Evolutionary conservation across 2,888 invertebrate species (phyloP).

Genomic region (Danaus chrysippus): DNA sequence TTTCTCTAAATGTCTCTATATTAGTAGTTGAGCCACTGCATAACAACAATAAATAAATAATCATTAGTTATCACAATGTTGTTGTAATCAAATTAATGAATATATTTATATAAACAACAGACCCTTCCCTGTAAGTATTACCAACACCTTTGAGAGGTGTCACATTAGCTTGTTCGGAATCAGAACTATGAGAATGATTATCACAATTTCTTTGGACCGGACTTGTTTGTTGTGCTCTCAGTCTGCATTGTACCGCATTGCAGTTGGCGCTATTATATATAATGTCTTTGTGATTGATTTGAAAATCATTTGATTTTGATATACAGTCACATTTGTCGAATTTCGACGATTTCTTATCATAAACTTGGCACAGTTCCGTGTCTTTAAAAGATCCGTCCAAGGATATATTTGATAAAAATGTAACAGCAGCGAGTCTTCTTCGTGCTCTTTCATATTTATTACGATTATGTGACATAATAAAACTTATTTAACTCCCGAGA

Average conservation of each 20-base stretch:
- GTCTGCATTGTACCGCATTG: constrained; percentile 41
- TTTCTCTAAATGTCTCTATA: constrained; percentile 63
- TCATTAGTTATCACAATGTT: background rate
- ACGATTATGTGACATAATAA: constrained; percentile 57
- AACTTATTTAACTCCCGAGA: background rate
- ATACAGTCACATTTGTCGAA: constrained; percentile 48
- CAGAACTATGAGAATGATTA: constrained; percentile 84
- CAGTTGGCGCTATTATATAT: constrained; percentile 42
- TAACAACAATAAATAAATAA: constrained; percentile 17
- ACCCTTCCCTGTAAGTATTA: constrained; percentile 81
- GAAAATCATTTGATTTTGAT: constrained; percentile 41
- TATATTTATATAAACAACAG: constrained; percentile 28
- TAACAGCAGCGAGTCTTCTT: constrained; percentile 93
- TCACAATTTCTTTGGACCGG: constrained; percentile 60
- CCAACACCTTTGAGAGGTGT: constrained; percentile 80
- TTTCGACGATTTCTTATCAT: constrained; percentile 45
- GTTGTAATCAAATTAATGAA: background rate
- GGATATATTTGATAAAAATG: constrained; percentile 96
- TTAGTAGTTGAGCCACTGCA: constrained; percentile 63
- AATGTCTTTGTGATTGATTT: constrained; percentile 48
- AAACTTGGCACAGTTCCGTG: constrained; percentile 66
- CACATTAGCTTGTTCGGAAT: constrained; percentile 84
- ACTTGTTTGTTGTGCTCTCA: constrained; percentile 60
- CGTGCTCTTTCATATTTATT: constrained; percentile 83
- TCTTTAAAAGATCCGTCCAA: constrained; percentile 93